A percentile compares a stretch with the other conserved stretches of the same genome.
These are phyloP conservation scores for Lophius americanus DNA, from an alignment of 2,797 vertebrate genomes.

Conservation along the genomic window DNA sequence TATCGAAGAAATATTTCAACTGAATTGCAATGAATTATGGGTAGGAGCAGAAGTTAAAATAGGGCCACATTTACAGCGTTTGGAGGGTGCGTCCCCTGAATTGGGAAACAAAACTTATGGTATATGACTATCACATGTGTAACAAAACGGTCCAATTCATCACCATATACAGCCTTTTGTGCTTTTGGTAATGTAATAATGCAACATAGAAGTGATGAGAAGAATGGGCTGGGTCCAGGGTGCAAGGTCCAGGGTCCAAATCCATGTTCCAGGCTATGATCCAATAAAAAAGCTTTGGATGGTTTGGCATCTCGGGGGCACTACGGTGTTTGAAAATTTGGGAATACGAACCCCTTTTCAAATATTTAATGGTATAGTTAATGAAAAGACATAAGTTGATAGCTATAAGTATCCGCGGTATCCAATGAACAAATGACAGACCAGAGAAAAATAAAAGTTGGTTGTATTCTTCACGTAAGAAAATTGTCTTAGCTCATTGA, in stretches of 20 bases:
- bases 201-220: background rate
- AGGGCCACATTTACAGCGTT: too few species aligned
- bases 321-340: background rate
- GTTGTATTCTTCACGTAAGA: background rate
- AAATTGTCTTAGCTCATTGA: background rate
- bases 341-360: background rate
- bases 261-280: background rate
- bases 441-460: background rate
- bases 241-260: background rate
- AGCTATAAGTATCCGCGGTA: background rate
- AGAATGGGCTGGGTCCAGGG: background rate
- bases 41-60: too few species aligned
- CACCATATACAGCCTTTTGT: background rate
- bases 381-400: background rate
- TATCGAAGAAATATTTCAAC: too few species aligned
- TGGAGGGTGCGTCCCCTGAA: too few species aligned
- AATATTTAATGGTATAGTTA: background rate
- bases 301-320: background rate
- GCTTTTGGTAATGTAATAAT: background rate
- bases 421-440: background rate
- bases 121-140: background rate
- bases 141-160: background rate
- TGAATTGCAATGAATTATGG: too few species aligned
- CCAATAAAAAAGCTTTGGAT: background rate
- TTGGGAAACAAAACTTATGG: background rate